Conservation (phyloP, 2,797 vertebrate species). For the Oryzias sinensis region DNA sequence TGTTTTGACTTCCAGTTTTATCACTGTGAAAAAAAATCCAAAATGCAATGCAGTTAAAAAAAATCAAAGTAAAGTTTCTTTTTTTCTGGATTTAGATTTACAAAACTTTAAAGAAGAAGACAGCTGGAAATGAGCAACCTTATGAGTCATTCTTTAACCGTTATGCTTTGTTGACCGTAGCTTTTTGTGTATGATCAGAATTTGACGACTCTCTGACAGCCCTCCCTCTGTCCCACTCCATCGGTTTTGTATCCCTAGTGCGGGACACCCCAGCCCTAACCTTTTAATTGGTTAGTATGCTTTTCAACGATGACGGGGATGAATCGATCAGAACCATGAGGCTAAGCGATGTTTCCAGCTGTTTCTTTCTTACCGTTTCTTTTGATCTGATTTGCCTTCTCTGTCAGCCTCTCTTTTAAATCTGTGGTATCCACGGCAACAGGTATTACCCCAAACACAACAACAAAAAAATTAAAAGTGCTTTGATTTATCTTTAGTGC, state of each 20-base stretch:
- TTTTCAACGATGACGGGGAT: slow-evolving; percentile 53
- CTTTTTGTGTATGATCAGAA: slow-evolving; percentile 25
- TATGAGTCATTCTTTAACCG: slow-evolving; percentile 19
- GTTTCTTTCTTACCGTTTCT: slow-evolving; percentile 32
- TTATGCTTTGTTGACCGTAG: slow-evolving; percentile 33
- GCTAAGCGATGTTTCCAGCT: slow-evolving; percentile 52
- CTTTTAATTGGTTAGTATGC: slow-evolving; percentile 66
- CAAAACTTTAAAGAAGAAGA: slow-evolving; percentile 38
- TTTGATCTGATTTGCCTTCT: slow-evolving; percentile 27
- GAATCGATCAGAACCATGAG: slow-evolving; percentile 60
- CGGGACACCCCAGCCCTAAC: slow-evolving; percentile 57
- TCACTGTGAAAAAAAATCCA: no score
- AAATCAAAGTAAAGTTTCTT: no score
- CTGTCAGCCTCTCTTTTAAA: slow-evolving; percentile 39
- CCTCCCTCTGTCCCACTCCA: slow-evolving; percentile 7
- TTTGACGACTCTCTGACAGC: slow-evolving; percentile 15
- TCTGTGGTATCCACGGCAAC: slow-evolving; percentile 60
- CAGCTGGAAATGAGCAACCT: slow-evolving; percentile 24
- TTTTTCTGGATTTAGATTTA: no score
- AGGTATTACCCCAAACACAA: slow-evolving; percentile 24
- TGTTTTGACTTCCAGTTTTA: no score
- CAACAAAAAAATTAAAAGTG: slow-evolving; percentile 24
- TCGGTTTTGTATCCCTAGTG: slow-evolving; percentile 34
- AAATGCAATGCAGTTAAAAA: no score
- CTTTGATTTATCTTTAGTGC: slow-evolving; percentile 62